A percentile compares a stretch with the other conserved stretches of the same genome.
These are phyloP conservation scores for Colinus virginianus DNA, from an alignment of 2,113 vertebrate species.

Conservation along the genomic window DNA sequence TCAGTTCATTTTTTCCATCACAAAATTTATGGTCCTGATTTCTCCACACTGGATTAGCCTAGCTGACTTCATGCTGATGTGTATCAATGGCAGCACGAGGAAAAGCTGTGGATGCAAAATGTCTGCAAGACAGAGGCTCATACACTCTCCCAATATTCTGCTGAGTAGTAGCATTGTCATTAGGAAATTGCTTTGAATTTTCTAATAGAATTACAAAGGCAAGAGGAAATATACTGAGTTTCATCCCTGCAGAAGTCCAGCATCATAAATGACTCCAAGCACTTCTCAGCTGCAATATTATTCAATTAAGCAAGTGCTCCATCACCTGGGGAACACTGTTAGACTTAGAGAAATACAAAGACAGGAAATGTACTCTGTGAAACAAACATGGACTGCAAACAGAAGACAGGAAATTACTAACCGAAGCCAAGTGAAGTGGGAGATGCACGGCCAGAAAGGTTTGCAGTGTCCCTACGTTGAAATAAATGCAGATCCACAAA, in stretches of 20 bases:
- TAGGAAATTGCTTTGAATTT: neutral
- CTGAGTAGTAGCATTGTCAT: neutral
- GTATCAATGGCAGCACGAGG: no score
- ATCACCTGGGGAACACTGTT: neutral
- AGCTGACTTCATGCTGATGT: neutral
- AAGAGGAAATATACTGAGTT: neutral
- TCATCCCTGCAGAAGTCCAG: neutral
- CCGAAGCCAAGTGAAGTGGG: neutral
- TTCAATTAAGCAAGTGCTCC: neutral
- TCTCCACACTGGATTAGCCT: rapidly evolving
- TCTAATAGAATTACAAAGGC: neutral
- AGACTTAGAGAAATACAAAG: neutral
- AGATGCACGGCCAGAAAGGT: neutral
- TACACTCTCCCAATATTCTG: neutral
- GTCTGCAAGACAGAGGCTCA: neutral
- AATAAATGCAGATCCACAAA: neutral
- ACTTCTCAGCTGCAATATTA: neutral
- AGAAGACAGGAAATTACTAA: neutral
- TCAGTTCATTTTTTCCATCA: neutral
- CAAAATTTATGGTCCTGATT: neutral
- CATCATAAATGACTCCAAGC: neutral
- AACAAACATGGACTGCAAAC: neutral
- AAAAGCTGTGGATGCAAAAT: neutral
- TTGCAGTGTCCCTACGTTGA: neutral
- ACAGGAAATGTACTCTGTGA: neutral